phyloP scores from a whole-genome alignment of 2,888 invertebrate genomes.

The Ophion ellenae region DNA sequence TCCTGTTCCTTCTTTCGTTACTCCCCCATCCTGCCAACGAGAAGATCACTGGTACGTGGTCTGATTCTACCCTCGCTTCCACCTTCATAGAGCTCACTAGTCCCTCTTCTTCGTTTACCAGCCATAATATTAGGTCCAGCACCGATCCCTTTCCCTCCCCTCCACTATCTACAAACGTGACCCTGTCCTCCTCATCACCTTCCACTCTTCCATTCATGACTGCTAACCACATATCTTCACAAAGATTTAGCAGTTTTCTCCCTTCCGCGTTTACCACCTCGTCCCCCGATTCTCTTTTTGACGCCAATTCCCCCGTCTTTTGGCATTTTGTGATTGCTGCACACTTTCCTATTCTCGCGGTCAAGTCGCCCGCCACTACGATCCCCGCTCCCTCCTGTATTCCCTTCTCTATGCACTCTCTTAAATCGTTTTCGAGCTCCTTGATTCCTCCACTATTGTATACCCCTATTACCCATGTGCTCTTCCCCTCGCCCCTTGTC shows the following conservation, averaged over 20 bases:
- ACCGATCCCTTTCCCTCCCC: background rate
- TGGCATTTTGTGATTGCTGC: background rate
- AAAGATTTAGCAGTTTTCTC: background rate
- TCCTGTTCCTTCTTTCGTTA: background rate
- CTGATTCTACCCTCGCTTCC: conserved; percentile 28
- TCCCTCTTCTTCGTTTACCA: background rate
- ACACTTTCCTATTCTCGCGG: background rate
- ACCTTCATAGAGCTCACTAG: conserved; percentile 17
- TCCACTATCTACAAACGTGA: conserved; percentile 11
- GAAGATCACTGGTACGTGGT: background rate
- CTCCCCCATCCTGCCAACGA: background rate
- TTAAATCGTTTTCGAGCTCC: too few species aligned
- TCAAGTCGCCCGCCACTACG: conserved; percentile 27
- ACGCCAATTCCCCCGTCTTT: background rate
- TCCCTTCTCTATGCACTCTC: background rate
- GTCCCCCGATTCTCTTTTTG: background rate
- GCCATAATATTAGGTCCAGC: background rate
- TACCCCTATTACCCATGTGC: too few species aligned
- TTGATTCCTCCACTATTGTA: too few species aligned
- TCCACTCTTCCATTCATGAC: conserved; percentile 37
- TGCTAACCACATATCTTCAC: conserved; percentile 11
- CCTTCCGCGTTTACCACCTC: background rate
- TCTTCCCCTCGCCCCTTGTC: too few species aligned
- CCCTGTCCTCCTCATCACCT: conserved; percentile 29
- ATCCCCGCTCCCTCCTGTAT: background rate